Evolutionary conservation across 2,797 vertebrate species (phyloP).

Genomic region (Morelia viridis): DNA sequence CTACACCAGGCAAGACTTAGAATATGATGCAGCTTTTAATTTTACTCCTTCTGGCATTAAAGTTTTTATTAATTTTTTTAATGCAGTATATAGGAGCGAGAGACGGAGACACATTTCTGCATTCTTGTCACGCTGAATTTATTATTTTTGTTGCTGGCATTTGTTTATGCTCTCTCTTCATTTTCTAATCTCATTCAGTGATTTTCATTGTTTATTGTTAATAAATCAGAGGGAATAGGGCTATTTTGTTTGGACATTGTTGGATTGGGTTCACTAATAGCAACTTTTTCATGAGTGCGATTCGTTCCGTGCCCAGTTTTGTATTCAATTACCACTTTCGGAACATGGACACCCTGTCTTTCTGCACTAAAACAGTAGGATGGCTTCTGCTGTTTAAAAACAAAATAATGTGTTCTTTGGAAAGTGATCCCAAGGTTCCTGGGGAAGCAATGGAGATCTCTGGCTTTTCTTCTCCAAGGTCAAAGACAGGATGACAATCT

Average conservation of each 20-base stretch:
- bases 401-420: neutral
- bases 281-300: neutral
- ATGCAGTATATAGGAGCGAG: neutral
- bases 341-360: neutral
- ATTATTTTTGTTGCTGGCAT: neutral
- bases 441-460: neutral
- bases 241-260: neutral
- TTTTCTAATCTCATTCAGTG: neutral
- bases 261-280: neutral
- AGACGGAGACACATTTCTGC: neutral
- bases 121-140: neutral
- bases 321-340: neutral
- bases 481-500: neutral
- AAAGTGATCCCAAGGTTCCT: neutral
- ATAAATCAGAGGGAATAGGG: neutral
- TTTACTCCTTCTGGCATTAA: neutral
- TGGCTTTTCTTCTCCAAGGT: neutral
- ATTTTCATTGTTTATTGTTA: constrained; percentile 2
- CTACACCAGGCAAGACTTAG: neutral
- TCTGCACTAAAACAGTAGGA: neutral
- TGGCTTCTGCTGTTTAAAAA: neutral
- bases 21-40: neutral
- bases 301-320: neutral
- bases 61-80: neutral
- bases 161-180: neutral